Conservation (phyloP, 2,888 invertebrate species). For the Tridacna gigas region DNA sequence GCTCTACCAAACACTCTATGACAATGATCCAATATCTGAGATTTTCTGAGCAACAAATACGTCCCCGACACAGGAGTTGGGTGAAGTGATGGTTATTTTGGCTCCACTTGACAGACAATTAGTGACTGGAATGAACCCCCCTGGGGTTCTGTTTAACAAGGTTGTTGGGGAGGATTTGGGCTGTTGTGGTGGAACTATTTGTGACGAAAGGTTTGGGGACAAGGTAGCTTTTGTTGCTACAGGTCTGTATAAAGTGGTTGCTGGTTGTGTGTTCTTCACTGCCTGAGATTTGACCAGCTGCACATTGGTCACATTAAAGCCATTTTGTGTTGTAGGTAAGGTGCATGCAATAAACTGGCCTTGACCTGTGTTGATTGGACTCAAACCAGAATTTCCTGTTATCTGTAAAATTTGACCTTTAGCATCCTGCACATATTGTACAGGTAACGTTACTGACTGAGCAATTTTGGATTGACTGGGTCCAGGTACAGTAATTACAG, state of each 20-base stretch:
- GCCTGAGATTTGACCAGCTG: slow-evolving; percentile 41
- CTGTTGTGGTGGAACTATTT: slow-evolving; percentile 55
- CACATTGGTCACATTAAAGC: slow-evolving; percentile 38
- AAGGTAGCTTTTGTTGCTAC: slow-evolving; percentile 54
- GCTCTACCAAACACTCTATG: not conserved
- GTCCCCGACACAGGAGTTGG: slow-evolving; percentile 8
- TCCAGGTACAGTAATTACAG: slow-evolving; percentile 52
- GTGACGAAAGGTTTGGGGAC: slow-evolving; percentile 47
- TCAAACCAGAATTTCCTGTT: slow-evolving; percentile 50
- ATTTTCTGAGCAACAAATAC: slow-evolving; percentile 5
- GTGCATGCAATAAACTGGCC: slow-evolving; percentile 56
- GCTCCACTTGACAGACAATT: not conserved
- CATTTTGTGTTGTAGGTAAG: slow-evolving; percentile 45
- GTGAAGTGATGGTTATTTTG: slow-evolving; percentile 10
- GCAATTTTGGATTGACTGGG: slow-evolving; percentile 29
- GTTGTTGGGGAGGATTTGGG: slow-evolving; percentile 32
- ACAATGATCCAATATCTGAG: slow-evolving; percentile 8
- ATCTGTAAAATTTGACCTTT: slow-evolving; percentile 40
- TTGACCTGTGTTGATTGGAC: slow-evolving; percentile 32
- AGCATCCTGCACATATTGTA: slow-evolving; percentile 59
- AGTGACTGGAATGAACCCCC: slow-evolving; percentile 59
- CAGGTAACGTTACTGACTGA: slow-evolving; percentile 40
- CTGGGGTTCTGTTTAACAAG: slow-evolving; percentile 37
- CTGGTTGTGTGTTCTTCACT: not conserved
- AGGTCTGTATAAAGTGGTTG: slow-evolving; percentile 47